Evolutionary conservation across 1,140 invertebrate species (phyloP), one percentile per base, ranked within the genome.

Genomic region (Oscheius sp.): DNA sequence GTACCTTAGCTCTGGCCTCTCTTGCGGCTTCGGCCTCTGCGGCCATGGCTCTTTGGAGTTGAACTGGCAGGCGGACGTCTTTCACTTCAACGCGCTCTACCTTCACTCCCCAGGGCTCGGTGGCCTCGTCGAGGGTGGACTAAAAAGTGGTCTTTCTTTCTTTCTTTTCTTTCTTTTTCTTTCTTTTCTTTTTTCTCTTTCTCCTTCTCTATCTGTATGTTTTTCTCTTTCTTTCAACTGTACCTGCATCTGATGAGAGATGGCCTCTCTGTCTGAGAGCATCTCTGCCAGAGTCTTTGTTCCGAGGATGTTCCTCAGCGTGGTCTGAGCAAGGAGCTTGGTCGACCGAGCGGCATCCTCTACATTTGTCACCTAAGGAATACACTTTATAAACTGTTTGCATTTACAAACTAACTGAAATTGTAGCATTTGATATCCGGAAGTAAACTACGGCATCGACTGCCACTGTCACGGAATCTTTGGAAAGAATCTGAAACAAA

Each of bases 101-200:
- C 58, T 79, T 77, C 7, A 79, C 92, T 29, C 94, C 93, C 94
- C 94, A 96, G 38, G 92, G 91, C 79, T 95, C 93, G 3, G 94
- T 96, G 15, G 92, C 93, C 66, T 93, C 92, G 82, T 94, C 92
- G 34, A 95, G 85, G 35, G 89, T 68, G 29, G 66, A 70, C 68
- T 74, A 29, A 20, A 70, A 66, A 59, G 2, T 3, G 20, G 29
- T 0, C 10, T 1, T 20, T 2, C 29, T 18, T 29, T 31, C n/a
- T 64, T 15, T 32, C 10, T n/a, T n/a, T n/a, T n/a, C n/a, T n/a
- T 13, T 20, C 13, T 20, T 13, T 45, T 20, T 45, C 20, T 20
- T 45, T 45, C 42, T 20, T 45, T 13, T 45, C 42, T 45, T 20
- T 20, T 45, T 45, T 45, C 42, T 45, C 13, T 13, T 13, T 45